Conservation (phyloP, 2,113 vertebrate species). For the Dicerorhinus sumatrensis region DNA sequence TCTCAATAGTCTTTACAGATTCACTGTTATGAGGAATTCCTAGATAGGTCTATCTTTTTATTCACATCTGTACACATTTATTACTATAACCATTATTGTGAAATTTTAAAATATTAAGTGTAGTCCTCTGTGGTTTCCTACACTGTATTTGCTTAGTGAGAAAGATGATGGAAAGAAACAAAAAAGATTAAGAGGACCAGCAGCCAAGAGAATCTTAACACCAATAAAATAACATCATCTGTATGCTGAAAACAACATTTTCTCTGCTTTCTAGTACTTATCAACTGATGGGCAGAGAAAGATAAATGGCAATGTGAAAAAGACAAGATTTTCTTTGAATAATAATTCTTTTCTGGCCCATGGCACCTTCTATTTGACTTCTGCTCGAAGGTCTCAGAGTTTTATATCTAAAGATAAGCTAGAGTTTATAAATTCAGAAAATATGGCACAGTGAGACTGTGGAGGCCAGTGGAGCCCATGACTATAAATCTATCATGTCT, state of each 20-base stretch:
- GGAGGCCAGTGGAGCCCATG: background rate
- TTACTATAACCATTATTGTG: background rate
- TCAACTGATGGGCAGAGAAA: constrained; percentile 52
- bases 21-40: background rate
- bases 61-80: background rate
- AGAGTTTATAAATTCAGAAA: constrained; percentile 65
- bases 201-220: constrained; percentile 14
- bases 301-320: constrained; percentile 56
- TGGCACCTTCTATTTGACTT: constrained; percentile 62
- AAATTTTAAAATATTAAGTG: background rate
- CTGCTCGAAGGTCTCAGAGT: constrained; percentile 41
- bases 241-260: constrained; percentile 55
- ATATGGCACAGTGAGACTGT: background rate
- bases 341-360: constrained; percentile 55
- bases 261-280: constrained; percentile 27
- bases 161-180: background rate
- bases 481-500: background rate
- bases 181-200: background rate
- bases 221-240: constrained; percentile 55
- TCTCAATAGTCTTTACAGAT: background rate
- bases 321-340: constrained; percentile 58
- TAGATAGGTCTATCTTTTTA: background rate
- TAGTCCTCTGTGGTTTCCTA: constrained; percentile 19
- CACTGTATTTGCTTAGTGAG: background rate
- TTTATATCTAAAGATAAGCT: constrained; percentile 57